phyloP scores from a whole-genome alignment of 2,113 vertebrate species.

The Anolis sagrei region DNA sequence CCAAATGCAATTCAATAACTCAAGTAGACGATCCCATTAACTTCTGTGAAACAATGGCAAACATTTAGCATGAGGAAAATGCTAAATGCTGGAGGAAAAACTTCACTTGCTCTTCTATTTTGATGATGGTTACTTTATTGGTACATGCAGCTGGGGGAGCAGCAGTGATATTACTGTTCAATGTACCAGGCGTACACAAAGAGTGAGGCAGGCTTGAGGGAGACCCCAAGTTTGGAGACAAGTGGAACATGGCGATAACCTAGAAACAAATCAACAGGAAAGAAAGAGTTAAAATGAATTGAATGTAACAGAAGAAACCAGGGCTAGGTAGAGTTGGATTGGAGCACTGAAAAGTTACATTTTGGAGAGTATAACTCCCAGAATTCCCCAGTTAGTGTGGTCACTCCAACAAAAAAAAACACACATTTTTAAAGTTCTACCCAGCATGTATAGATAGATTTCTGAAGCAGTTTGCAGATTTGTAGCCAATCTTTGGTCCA shows the following conservation, averaged over 20 bases:
- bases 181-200: slow-evolving; percentile 82
- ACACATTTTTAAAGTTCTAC: no score
- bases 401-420: no score
- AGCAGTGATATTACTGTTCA: neutral
- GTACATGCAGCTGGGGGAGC: neutral
- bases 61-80: accelerated
- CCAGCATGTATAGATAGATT: no score
- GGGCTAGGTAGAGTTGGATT: neutral
- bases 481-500: no score
- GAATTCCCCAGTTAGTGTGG: no score
- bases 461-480: no score
- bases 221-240: slow-evolving; percentile 72
- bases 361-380: no score
- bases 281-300: neutral
- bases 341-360: no score
- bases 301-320: neutral
- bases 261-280: slow-evolving; percentile 61
- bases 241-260: slow-evolving; percentile 87
- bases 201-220: slow-evolving; percentile 81
- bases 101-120: neutral
- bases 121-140: slow-evolving; percentile 71
- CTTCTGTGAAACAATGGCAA: slow-evolving; percentile 21
- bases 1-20: no score
- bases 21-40: neutral
- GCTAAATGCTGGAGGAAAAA: slow-evolving; percentile 32